phyloP scores from a whole-genome alignment of 2,113 vertebrate species.

The Pungitius pungitius region DNA sequence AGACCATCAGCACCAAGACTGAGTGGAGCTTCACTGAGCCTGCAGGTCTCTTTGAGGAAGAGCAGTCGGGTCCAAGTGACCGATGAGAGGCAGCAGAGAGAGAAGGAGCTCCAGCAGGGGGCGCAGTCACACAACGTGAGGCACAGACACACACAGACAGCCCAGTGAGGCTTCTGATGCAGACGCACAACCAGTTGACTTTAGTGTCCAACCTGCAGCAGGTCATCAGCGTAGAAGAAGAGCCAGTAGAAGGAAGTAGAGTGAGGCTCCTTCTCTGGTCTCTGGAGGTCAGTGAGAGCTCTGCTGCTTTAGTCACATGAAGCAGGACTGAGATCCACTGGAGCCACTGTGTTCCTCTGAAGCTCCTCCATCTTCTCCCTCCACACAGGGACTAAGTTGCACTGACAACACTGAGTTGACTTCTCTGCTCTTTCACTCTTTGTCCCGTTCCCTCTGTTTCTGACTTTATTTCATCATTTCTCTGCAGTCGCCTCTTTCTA shows the following conservation, averaged over 20 bases:
- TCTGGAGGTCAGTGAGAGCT: constrained; percentile 26
- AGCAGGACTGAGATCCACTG: constrained; percentile 14
- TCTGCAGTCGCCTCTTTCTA: constrained; percentile 63
- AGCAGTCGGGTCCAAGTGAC: not conserved
- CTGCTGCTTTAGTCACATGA: constrained; percentile 22
- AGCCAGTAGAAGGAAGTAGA: not conserved
- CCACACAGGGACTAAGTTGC: constrained; percentile 50
- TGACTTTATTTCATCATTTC: constrained; percentile 55
- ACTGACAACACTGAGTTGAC: constrained; percentile 71
- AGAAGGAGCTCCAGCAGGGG: constrained; percentile 54
- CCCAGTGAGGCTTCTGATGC: constrained; percentile 11
- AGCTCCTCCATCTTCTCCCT: constrained; percentile 15
- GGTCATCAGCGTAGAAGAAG: constrained; percentile 23
- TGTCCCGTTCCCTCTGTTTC: constrained; percentile 51
- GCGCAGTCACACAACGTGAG: constrained; percentile 39
- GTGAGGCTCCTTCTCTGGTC: too few species aligned
- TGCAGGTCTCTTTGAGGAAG: constrained; percentile 20
- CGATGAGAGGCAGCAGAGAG: not conserved
- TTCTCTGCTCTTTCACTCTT: constrained; percentile 49
- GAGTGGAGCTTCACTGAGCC: not conserved
- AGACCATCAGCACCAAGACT: not conserved
- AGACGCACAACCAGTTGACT: too few species aligned
- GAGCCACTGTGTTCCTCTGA: constrained; percentile 24
- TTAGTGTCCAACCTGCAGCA: constrained; percentile 13
- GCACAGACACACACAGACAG: constrained; percentile 9